Evolutionary conservation across 2,113 vertebrate species (phyloP), one percentile per base, ranked within the genome.

Genomic region (Psittacus erithacus): DNA sequence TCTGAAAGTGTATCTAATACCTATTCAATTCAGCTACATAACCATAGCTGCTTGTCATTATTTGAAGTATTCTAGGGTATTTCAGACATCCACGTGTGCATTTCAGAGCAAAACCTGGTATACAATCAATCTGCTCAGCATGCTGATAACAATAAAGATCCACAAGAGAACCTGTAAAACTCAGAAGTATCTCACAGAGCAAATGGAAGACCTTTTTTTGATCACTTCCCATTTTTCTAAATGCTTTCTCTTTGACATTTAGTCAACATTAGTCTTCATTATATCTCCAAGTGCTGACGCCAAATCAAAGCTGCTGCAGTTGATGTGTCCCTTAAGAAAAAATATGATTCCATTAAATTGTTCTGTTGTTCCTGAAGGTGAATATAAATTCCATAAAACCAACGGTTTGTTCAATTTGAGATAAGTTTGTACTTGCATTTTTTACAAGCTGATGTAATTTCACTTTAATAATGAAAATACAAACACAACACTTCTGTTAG

Each of bases 401-500:
- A 70, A 87, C 49, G 57, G 31, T 91, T 95, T 90, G 22, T 90
- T 97, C 43, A 92, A 46, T 92, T 64, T 83, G n/a, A 91, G 69
- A 69, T 82, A 93, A 86, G 17, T 64, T 87, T 93, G 17, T 67
- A 29, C 12, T 90, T 47, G 25, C 53, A 69, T 39, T 38, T 78
- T 93, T 94, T 84, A 83, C 67, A 78, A 49, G 13, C 2, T 81
- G 24, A 79, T 79, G 19, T 46, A 3, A 0, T 80, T 91, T 70
- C 31, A 50, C 29, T 75, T 75, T 77, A 91, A 84, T 49, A 76
- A 91, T 59, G 62, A 81, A 81, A 92, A 94, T 85, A 89, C 92
- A 82, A 90, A 52, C 17, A 23, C 86, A 86, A 77, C 28, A 39
- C 4, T 62, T 41, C 3, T 29, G 4, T 53, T 83, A 88, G 23